Evolutionary conservation across 2,113 vertebrate species (phyloP).

Genomic region (Capreolus pygargus): DNA sequence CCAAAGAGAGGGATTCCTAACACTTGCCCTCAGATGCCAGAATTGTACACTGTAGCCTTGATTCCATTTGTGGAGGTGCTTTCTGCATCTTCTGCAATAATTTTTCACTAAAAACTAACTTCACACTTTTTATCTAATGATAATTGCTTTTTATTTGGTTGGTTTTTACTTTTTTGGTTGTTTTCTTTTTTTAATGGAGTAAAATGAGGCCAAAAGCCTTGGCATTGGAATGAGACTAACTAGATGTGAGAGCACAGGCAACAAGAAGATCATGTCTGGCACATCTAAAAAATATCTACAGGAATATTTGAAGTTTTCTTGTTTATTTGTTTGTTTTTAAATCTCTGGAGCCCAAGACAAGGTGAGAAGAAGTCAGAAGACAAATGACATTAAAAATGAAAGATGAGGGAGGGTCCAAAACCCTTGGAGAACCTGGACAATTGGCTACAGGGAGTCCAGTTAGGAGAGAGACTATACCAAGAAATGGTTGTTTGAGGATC

Average conservation of each 20-base stretch:
- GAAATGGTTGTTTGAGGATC: background rate
- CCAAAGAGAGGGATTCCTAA: background rate
- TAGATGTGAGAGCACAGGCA: background rate
- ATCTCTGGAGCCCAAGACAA: background rate
- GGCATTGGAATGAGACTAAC: background rate
- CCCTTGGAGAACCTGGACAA: background rate
- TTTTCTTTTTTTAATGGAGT: background rate
- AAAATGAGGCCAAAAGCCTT: background rate
- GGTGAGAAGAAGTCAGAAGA: background rate
- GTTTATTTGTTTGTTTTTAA: background rate
- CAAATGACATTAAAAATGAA: background rate
- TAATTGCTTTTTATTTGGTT: background rate
- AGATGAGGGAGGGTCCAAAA: background rate
- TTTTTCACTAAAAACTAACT: slow-evolving; percentile 14
- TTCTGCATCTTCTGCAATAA: background rate
- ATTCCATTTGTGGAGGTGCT: background rate
- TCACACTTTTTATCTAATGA: background rate
- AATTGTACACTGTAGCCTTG: background rate
- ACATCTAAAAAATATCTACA: background rate
- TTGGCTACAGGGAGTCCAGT: background rate
- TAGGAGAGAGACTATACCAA: background rate
- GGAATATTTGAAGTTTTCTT: background rate
- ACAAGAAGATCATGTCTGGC: background rate
- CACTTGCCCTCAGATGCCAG: background rate
- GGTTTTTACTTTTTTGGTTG: background rate